Conservation (phyloP, 1,140 invertebrate species). For the Drosophila pseudoananassae region DNA sequence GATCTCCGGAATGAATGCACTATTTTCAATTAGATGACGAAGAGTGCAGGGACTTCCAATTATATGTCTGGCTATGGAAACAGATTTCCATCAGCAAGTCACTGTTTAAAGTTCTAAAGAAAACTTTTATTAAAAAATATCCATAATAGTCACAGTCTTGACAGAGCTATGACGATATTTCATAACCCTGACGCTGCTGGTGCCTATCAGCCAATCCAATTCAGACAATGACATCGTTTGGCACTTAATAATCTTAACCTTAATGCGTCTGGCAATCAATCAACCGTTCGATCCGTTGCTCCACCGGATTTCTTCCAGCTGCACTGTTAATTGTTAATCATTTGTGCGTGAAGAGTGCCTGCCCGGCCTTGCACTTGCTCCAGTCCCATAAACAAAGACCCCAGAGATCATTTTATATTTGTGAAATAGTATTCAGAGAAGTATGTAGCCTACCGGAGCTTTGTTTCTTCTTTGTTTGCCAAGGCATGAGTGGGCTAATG, state of each 20-base stretch:
- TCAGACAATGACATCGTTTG: slow-evolving; percentile 76
- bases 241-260: slow-evolving; percentile 73
- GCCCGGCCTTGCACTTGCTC: slow-evolving; percentile 44
- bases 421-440: neutral
- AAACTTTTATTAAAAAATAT: too few relatives aligned
- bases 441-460: slow-evolving; percentile 9
- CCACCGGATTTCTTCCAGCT: slow-evolving; percentile 42
- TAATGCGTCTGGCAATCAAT: slow-evolving; percentile 66
- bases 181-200: slow-evolving; percentile 6
- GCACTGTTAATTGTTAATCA: slow-evolving; percentile 43
- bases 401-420: slow-evolving; percentile 19
- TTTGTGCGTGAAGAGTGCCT: slow-evolving; percentile 26
- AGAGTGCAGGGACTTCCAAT: neutral
- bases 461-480: slow-evolving; percentile 32
- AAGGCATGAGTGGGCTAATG: slow-evolving; percentile 22
- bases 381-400: slow-evolving; percentile 41
- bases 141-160: neutral
- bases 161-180: neutral
- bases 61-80: neutral
- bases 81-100: too few relatives aligned
- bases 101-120: too few relatives aligned
- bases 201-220: slow-evolving; percentile 11
- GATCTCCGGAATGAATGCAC: slow-evolving; percentile 17
- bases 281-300: slow-evolving; percentile 38
- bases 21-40: slow-evolving; percentile 40